These are phyloP conservation scores for Sebastiscus albofasciatus DNA, from an alignment of 2,797 vertebrate species.

Conservation along the genomic window DNA sequence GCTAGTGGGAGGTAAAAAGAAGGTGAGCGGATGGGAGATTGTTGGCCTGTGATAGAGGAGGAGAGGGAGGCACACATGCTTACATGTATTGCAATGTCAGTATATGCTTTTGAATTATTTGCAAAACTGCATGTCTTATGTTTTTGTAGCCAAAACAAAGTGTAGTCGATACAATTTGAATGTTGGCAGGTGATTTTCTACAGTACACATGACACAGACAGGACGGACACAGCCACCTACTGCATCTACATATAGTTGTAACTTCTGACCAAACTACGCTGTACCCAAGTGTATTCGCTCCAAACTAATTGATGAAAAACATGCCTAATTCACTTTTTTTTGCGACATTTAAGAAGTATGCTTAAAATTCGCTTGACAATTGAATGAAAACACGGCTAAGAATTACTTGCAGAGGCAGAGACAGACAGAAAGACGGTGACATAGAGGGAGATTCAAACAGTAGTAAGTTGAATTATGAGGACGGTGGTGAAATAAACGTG, in stretches of 20 bases:
- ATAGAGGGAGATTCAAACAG: not conserved
- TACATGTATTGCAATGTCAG: not conserved
- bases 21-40: not conserved
- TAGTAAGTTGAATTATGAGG: not conserved
- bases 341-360: too few relatives aligned
- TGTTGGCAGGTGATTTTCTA: not conserved
- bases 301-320: too few relatives aligned
- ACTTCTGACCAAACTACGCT: too few relatives aligned
- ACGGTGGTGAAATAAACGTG: not conserved
- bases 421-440: not conserved
- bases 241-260: too few relatives aligned
- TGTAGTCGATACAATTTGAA: not conserved
- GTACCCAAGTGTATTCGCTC: too few relatives aligned
- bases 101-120: not conserved
- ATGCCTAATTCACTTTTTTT: too few relatives aligned
- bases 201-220: too few relatives aligned
- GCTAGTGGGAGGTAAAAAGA: constrained; percentile 12
- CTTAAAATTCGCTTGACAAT: too few relatives aligned
- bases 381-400: not conserved
- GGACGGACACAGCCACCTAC: too few relatives aligned
- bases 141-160: not conserved
- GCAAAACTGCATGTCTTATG: not conserved
- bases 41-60: not conserved
- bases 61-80: not conserved
- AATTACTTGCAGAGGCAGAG: not conserved